A percentile compares a stretch with the other conserved stretches of the same genome.
Conservation (phyloP, 2,113 vertebrate genomes). For the Morone chrysops region DNA sequence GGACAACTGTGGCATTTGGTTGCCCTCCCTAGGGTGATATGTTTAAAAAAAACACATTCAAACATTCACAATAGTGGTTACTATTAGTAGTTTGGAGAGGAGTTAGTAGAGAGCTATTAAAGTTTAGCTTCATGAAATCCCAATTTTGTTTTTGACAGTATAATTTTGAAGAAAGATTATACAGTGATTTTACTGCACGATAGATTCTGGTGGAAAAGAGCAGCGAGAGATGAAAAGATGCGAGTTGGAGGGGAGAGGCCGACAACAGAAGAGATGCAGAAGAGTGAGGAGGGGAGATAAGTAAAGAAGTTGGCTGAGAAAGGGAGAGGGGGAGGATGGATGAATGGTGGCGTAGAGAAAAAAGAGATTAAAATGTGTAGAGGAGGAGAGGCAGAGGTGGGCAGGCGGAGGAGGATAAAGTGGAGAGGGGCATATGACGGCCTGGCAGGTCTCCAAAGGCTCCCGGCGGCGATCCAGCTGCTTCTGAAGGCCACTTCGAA, state of each 20-base stretch:
- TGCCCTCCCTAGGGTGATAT: background rate
- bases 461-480: constrained; percentile 65
- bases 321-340: constrained; percentile 13
- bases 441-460: constrained; percentile 64
- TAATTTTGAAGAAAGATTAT: constrained; percentile 15
- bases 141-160: constrained; percentile 29
- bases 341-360: background rate
- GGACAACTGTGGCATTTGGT: background rate
- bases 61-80: background rate
- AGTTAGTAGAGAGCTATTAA: background rate
- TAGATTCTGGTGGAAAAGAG: constrained; percentile 16
- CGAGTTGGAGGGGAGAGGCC: background rate
- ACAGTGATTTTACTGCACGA: constrained; percentile 12
- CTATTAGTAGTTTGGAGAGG: constrained; percentile 1
- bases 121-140: constrained; percentile 33
- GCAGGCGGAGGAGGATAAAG: constrained; percentile 52
- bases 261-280: constrained; percentile 5
- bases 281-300: constrained; percentile 13
- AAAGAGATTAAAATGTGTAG: constrained; percentile 44
- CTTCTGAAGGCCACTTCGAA: constrained; percentile 63
- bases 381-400: constrained; percentile 33
- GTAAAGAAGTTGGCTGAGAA: background rate
- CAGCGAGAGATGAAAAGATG: constrained; percentile 19
- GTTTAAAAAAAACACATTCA: background rate
- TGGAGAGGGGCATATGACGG: constrained; percentile 59